A percentile compares a stretch with the other conserved stretches of the same genome.
Conservation (phyloP, 2,113 vertebrate genomes). For the Chiloscyllium plagiosum region DNA sequence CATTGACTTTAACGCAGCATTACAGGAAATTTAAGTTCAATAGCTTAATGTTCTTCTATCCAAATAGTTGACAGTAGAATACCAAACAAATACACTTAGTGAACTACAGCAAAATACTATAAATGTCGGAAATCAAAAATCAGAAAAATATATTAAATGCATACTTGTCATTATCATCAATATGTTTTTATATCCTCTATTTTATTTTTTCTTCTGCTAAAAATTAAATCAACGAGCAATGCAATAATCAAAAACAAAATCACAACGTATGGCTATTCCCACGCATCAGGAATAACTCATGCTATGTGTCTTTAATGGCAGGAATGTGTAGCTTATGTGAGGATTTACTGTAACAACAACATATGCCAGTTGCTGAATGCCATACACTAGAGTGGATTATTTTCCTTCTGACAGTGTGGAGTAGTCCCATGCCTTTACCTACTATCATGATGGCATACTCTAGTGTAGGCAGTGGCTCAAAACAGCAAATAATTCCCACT, state of each 20-base stretch:
- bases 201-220: background rate
- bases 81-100: background rate
- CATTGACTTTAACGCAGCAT: background rate
- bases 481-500: background rate
- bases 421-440: background rate
- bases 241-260: background rate
- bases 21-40: background rate
- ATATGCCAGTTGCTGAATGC: background rate
- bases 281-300: background rate
- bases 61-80: background rate
- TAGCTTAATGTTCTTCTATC: background rate
- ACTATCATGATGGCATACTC: background rate
- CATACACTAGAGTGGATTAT: background rate
- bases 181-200: background rate
- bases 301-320: background rate
- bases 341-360: background rate
- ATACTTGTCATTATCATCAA: background rate
- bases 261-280: background rate
- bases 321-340: background rate
- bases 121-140: background rate
- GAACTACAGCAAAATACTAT: no score
- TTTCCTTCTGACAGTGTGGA: background rate
- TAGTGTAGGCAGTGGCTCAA: background rate
- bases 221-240: background rate
- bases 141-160: background rate